A percentile compares a stretch with the other conserved stretches of the same genome.
Evolutionary conservation across 1,140 invertebrate species (phyloP).

Genomic region (Calephelis virginiensis): DNA sequence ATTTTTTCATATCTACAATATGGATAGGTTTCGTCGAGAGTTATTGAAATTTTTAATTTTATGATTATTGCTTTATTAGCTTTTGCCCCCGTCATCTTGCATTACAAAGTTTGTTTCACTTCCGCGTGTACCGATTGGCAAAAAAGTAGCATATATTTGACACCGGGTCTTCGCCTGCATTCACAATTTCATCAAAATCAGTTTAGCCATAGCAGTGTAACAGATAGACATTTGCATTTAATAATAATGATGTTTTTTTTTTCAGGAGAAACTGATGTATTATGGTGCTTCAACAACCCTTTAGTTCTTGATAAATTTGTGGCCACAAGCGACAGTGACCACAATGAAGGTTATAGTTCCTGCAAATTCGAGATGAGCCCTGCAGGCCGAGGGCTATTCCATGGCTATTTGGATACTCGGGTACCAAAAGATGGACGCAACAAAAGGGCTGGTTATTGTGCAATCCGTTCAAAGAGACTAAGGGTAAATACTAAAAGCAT

Average conservation of each 20-base stretch:
- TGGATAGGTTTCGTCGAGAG: no score
- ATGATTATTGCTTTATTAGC: no score
- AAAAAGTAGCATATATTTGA: no score
- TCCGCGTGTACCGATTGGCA: no score
- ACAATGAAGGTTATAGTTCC: slow-evolving; percentile 87
- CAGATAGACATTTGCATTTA: not conserved
- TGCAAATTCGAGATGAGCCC: slow-evolving; percentile 82
- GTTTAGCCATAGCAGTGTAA: no score
- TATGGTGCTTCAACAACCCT: slow-evolving; percentile 83
- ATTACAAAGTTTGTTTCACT: no score
- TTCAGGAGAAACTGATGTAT: slow-evolving; percentile 83
- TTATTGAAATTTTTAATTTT: no score
- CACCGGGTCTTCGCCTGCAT: no score
- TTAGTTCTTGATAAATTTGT: slow-evolving; percentile 86
- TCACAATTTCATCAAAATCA: no score
- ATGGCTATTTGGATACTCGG: slow-evolving; percentile 84
- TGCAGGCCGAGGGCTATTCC: slow-evolving; percentile 86
- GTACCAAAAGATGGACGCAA: slow-evolving; percentile 89
- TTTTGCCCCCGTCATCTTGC: no score
- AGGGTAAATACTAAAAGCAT: slow-evolving; percentile 72
- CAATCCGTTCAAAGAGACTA: slow-evolving; percentile 83
- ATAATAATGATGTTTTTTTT: slow-evolving; percentile 22
- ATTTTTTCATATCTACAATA: no score
- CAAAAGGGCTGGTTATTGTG: slow-evolving; percentile 88
- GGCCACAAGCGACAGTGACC: slow-evolving; percentile 87